Percentiles rank a stretch among this genome's conserved stretches.
Conservation (phyloP, 2,797 vertebrate species). For the Danio aesculapii region DNA sequence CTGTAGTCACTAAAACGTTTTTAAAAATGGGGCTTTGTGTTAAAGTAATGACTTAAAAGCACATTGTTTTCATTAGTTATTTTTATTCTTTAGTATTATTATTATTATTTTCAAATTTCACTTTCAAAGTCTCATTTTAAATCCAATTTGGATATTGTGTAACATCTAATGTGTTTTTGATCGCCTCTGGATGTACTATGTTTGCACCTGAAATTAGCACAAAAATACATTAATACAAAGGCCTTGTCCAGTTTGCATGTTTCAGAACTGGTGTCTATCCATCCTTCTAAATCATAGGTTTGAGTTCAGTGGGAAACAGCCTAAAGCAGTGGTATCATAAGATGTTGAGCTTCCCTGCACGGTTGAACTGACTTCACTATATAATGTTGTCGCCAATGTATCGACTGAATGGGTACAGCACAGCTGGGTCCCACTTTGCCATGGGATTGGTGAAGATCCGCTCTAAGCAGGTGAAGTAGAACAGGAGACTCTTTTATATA, state of each 20-base stretch:
- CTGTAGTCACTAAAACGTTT: no score
- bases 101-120: no score
- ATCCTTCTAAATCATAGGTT: background rate
- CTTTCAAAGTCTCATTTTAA: no score
- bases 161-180: no score
- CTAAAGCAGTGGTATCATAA: background rate
- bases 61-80: no score
- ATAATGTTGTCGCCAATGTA: constrained; percentile 15
- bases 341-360: background rate
- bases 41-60: no score
- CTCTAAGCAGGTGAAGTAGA: constrained; percentile 12
- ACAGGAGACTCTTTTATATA: constrained; percentile 18
- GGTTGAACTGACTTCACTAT: background rate
- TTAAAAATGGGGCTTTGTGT: no score
- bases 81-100: no score
- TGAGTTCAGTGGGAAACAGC: background rate
- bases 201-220: background rate
- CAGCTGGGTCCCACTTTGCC: constrained; percentile 29
- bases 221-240: background rate
- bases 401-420: background rate
- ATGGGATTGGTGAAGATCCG: constrained; percentile 8
- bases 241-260: constrained; percentile 2
- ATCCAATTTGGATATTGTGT: no score
- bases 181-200: no score
- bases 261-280: background rate